A percentile compares a stretch with the other conserved stretches of the same genome.
phyloP scores from a whole-genome alignment of 2,113 vertebrate species.

The Ailurus styani region DNA sequence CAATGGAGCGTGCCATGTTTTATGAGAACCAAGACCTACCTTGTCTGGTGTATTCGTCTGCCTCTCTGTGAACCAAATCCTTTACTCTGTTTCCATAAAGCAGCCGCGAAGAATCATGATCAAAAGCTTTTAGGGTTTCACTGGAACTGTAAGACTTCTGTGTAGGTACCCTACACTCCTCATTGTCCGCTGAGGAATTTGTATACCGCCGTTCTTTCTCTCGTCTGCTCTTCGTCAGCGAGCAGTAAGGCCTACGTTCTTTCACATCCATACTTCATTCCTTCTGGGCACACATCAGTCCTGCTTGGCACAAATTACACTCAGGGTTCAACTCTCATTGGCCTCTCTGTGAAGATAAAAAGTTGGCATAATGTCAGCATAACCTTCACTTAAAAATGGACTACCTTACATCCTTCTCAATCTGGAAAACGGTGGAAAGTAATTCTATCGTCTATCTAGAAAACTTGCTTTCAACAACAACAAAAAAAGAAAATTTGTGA shows the following conservation, averaged over 20 bases:
- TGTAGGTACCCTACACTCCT: conserved; percentile 94
- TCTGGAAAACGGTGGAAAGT: neutral
- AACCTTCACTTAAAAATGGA: neutral
- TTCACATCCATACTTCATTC: conserved; percentile 99
- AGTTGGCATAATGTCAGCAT: conserved; percentile 14
- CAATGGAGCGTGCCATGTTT: too few relatives aligned
- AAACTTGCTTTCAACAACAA: neutral
- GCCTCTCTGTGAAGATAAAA: conserved; percentile 76
- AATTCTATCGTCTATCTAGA: neutral
- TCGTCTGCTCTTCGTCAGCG: conserved; percentile 94
- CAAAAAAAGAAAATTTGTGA: neutral
- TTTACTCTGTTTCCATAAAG: conserved; percentile 94
- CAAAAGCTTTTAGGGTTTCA: conserved; percentile 96
- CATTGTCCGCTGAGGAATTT: conserved; percentile 89
- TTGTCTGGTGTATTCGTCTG: conserved; percentile 91
- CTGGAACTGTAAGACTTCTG: conserved; percentile 99
- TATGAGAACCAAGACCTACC: conserved; percentile 81
- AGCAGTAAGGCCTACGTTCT: conserved; percentile 97
- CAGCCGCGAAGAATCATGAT: conserved; percentile 94
- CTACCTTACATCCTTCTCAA: neutral
- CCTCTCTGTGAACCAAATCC: conserved; percentile 93
- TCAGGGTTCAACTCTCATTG: conserved; percentile 80
- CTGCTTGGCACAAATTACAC: conserved; percentile 73
- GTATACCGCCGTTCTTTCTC: conserved; percentile 93
- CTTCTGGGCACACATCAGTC: conserved; percentile 88